Evolutionary conservation across 2,113 vertebrate genomes (phyloP).

Genomic region (Paracyprichromis sp.): DNA sequence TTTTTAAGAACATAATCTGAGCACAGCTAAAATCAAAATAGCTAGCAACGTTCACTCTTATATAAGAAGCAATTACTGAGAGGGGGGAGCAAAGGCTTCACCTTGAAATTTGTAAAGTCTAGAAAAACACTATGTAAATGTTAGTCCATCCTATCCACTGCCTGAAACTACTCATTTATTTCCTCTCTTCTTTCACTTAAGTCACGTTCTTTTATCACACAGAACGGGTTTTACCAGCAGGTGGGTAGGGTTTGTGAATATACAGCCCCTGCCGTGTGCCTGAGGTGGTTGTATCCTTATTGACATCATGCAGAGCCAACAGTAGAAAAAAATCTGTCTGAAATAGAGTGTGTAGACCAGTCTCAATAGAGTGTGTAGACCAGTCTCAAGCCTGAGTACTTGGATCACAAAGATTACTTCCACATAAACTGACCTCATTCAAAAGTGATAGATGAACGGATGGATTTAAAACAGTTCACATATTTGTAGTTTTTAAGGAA

Average conservation of each 20-base stretch:
- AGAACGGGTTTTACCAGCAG: not conserved
- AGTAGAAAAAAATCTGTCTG: not conserved
- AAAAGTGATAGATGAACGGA: not conserved
- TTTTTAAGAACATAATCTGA: not conserved
- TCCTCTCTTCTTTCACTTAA: not conserved
- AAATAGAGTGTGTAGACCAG: not conserved
- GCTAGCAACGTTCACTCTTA: not conserved
- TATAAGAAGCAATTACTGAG: not conserved
- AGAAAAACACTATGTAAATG: not conserved
- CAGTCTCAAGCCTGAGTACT: not conserved
- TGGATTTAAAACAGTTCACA: not conserved
- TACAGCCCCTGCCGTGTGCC: not conserved
- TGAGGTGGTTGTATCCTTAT: not conserved
- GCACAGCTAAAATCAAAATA: not conserved
- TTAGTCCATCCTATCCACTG: not conserved
- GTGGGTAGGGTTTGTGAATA: not conserved
- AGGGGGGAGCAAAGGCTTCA: not conserved
- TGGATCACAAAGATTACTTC: not conserved
- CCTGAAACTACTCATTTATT: not conserved
- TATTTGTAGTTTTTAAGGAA: not conserved
- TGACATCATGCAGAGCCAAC: not conserved
- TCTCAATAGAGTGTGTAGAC: not conserved
- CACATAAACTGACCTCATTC: not conserved
- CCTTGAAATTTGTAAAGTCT: not conserved
- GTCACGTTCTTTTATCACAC: not conserved